These are phyloP conservation scores for Geococcyx californianus DNA, from an alignment of 2,113 vertebrate genomes.

Conservation along the genomic window DNA sequence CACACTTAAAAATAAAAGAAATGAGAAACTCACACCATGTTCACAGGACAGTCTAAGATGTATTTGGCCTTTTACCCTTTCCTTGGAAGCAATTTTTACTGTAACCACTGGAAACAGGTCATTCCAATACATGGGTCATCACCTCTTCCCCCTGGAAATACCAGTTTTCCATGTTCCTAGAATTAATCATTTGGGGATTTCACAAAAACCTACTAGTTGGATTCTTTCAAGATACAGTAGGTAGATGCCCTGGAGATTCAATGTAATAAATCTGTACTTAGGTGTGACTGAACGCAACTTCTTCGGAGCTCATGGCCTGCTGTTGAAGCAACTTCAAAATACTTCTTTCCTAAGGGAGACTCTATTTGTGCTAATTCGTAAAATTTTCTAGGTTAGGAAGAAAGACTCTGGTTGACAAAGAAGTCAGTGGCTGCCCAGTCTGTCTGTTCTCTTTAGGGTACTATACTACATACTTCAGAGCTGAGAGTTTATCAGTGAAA, in stretches of 20 bases:
- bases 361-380: neutral
- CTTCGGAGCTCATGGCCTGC: neutral
- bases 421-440: neutral
- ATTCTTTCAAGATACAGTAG: conserved; percentile 3
- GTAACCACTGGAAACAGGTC: neutral
- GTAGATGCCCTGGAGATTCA: neutral
- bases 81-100: neutral
- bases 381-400: neutral
- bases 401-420: neutral
- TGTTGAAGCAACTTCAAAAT: conserved; percentile 18
- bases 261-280: neutral
- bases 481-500: neutral
- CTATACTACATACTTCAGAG: neutral
- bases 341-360: conserved; percentile 6
- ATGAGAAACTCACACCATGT: neutral
- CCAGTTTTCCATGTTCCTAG: neutral
- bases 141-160: neutral
- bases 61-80: conserved; percentile 15
- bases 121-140: neutral
- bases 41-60: neutral
- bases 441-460: neutral
- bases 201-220: neutral
- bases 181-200: neutral
- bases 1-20: neutral
- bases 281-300: conserved; percentile 12